Evolutionary conservation across 2,113 vertebrate genomes (phyloP).

Genomic region (Notiomystis cincta): DNA sequence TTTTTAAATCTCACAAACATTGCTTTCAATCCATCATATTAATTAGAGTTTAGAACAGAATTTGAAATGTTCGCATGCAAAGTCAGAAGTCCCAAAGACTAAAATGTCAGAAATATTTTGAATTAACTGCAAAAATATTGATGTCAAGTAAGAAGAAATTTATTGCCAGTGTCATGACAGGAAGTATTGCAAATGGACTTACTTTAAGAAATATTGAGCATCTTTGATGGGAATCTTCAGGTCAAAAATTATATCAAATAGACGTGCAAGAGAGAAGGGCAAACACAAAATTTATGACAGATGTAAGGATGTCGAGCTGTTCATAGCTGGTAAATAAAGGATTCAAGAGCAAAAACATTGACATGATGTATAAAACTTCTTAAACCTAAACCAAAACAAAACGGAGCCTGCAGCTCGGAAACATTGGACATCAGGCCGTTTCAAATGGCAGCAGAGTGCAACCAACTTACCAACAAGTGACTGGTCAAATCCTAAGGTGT

Average conservation of each 20-base stretch:
- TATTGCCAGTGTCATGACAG: not conserved
- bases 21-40: not conserved
- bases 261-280: not conserved
- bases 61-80: not conserved
- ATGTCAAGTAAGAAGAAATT: not conserved
- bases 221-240: not conserved
- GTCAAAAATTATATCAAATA: not conserved
- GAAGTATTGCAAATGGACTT: not conserved
- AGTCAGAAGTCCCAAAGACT: not conserved
- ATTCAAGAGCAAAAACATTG: not conserved
- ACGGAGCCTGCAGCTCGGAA: accelerated
- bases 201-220: not conserved
- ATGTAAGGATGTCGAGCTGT: not conserved
- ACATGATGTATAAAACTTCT: not conserved
- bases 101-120: not conserved
- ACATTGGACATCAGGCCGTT: not conserved
- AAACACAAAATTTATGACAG: not conserved
- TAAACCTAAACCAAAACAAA: not conserved
- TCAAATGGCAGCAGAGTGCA: not conserved
- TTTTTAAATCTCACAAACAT: not conserved
- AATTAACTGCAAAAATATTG: not conserved
- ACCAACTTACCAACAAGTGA: not conserved
- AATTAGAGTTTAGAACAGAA: not conserved
- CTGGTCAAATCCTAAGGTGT: not conserved
- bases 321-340: not conserved